Conservation (phyloP, 1,140 invertebrate genomes). For the Steinernema khuongi region DNA sequence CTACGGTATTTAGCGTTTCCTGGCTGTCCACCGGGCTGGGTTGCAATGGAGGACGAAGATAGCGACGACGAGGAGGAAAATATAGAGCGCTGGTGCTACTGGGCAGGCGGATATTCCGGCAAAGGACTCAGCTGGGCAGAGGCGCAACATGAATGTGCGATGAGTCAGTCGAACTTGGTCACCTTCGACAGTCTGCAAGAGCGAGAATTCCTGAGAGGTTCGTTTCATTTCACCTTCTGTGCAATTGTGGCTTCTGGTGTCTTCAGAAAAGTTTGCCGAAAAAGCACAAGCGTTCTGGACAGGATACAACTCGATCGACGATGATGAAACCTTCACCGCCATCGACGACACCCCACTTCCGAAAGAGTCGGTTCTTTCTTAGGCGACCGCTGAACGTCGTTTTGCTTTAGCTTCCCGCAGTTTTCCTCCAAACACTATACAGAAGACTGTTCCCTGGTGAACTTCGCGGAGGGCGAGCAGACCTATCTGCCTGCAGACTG, state of each 20-base stretch:
- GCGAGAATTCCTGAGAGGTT: background rate
- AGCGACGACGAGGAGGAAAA: background rate
- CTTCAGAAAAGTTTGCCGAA: background rate
- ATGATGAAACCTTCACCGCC: background rate
- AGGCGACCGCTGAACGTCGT: background rate
- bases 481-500: no score
- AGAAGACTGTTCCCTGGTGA: no score
- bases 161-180: background rate
- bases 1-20: background rate
- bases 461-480: no score
- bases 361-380: background rate
- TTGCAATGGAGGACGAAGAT: background rate
- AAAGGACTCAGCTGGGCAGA: background rate
- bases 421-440: background rate
- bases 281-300: background rate
- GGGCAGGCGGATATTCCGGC: background rate
- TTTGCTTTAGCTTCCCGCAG: background rate
- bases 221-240: background rate
- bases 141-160: background rate
- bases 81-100: background rate
- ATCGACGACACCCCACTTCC: background rate
- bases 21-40: slow-evolving; percentile 1
- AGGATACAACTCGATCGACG: background rate
- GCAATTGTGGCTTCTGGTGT: background rate
- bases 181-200: background rate